Evolutionary conservation across 2,113 vertebrate species (phyloP).

Genomic region (Coracopsis vasa): DNA sequence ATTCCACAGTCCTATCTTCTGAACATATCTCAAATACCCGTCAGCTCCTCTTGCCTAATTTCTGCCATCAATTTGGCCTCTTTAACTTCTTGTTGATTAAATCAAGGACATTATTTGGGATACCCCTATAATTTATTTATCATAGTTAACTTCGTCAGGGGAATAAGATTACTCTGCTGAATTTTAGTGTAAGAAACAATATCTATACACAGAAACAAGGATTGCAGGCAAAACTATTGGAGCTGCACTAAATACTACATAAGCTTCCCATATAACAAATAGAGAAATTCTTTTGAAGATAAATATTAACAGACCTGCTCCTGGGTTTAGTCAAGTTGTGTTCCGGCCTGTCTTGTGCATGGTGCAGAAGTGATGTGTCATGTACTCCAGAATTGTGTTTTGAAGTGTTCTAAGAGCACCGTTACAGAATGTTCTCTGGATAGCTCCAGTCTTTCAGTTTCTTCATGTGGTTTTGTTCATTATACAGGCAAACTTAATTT

Average conservation of each 20-base stretch:
- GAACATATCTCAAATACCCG: conserved; percentile 5
- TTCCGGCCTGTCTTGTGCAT: not conserved
- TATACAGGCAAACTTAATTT: not conserved
- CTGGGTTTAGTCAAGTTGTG: not conserved
- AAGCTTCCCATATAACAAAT: not conserved
- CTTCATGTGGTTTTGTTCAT: not conserved
- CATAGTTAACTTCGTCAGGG: not conserved
- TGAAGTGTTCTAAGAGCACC: not conserved
- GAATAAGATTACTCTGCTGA: not conserved
- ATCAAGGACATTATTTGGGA: conserved; percentile 13
- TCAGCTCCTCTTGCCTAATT: not conserved
- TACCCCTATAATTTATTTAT: conserved; percentile 14
- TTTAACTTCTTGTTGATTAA: conserved; percentile 39
- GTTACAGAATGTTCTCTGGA: not conserved
- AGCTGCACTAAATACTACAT: not conserved
- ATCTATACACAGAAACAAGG: not conserved
- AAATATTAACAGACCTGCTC: not conserved
- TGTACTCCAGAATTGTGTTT: not conserved
- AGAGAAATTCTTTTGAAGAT: not conserved
- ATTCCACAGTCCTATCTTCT: not conserved
- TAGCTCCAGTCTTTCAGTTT: not conserved
- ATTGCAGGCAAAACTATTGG: not conserved
- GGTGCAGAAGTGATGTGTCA: not conserved
- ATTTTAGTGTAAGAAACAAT: not conserved
- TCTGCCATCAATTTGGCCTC: conserved; percentile 9